A percentile compares a stretch with the other conserved stretches of the same genome.
phyloP scores from a whole-genome alignment of 1,140 invertebrate genomes.

The Heliconius nattereri region DNA sequence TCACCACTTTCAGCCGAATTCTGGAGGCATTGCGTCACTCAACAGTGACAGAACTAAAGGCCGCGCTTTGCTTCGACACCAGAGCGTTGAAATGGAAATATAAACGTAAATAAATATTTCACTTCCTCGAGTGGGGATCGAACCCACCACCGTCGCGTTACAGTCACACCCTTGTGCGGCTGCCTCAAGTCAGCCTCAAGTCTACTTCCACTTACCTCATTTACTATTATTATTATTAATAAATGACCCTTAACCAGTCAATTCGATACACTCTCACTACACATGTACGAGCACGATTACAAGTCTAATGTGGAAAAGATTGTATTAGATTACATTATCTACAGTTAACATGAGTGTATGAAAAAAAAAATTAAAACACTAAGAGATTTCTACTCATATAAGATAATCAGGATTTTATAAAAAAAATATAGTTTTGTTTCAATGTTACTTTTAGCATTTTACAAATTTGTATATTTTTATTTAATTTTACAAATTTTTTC shows the following conservation, averaged over 20 bases:
- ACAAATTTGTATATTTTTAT: neutral
- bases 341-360: neutral
- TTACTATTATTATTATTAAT: neutral
- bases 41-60: no score
- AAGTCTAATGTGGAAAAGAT: neutral
- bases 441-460: neutral
- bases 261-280: neutral
- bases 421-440: neutral
- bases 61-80: no score
- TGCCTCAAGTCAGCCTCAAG: neutral
- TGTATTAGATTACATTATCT: neutral
- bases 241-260: neutral
- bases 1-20: no score
- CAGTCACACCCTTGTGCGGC: no score
- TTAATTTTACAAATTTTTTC: no score
- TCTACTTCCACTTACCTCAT: neutral
- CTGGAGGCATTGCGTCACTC: no score
- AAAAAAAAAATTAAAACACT: neutral
- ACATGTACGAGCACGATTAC: neutral
- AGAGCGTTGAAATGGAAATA: no score
- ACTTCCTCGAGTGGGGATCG: no score
- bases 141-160: no score
- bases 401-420: neutral
- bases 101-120: no score
- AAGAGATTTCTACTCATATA: neutral